A percentile compares a stretch with the other conserved stretches of the same genome.
phyloP scores from a whole-genome alignment of 1,140 invertebrate species.

The Copidosoma floridanum region DNA sequence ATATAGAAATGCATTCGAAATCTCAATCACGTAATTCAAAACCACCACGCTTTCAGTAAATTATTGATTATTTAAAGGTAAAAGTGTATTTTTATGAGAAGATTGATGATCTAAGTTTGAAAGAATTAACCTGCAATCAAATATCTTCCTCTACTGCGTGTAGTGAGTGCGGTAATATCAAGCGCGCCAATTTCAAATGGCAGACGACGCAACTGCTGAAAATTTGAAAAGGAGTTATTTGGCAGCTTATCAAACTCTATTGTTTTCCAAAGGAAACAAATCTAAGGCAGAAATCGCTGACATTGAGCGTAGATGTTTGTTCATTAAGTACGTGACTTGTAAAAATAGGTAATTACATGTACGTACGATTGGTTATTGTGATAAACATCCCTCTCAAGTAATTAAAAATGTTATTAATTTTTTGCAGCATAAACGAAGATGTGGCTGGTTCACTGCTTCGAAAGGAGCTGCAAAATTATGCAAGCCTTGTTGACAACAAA shows the following conservation, averaged over 20 bases:
- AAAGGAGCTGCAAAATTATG: slow-evolving; percentile 36
- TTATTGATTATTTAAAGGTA: too few species aligned
- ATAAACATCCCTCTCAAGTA: too few species aligned
- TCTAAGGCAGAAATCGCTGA: slow-evolving; percentile 30
- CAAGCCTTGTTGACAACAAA: slow-evolving; percentile 29
- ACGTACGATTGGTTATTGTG: too few species aligned
- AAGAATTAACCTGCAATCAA: too few species aligned
- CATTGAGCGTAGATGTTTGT: slow-evolving; percentile 38
- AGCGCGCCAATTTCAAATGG: slow-evolving; percentile 17
- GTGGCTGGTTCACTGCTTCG: slow-evolving; percentile 31
- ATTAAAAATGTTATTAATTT: too few species aligned
- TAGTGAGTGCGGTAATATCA: too few species aligned
- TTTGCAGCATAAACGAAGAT: slow-evolving; percentile 39
- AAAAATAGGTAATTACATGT: slow-evolving; percentile 40
- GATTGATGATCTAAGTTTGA: too few species aligned
- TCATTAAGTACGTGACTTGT: slow-evolving; percentile 39
- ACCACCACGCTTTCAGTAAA: too few species aligned
- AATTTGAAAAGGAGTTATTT: slow-evolving; percentile 36
- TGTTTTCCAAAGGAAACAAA: slow-evolving; percentile 40
- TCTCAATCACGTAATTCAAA: too few species aligned
- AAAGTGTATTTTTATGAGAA: too few species aligned
- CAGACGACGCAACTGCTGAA: not conserved
- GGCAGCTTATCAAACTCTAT: slow-evolving; percentile 35
- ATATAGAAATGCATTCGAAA: too few species aligned
- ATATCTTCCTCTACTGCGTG: too few species aligned